phyloP scores from a whole-genome alignment of 2,888 invertebrate genomes.

The Osmoderma eremita region DNA sequence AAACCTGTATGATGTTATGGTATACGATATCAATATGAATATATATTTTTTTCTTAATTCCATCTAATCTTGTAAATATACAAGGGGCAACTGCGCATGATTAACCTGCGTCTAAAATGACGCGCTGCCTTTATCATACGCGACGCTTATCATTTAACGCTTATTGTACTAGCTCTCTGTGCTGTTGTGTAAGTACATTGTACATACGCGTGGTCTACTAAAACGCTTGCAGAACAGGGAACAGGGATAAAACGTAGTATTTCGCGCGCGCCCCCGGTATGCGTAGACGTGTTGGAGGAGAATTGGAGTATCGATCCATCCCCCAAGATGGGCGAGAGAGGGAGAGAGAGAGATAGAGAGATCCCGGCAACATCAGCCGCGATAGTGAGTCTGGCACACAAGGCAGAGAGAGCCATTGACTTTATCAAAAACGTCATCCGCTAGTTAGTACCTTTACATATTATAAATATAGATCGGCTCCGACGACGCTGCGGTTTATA shows the following conservation, averaged over 20 bases:
- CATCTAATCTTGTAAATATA: neutral
- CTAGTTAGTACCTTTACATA: slow-evolving; percentile 2
- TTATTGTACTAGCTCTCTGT: neutral
- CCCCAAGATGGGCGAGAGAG: neutral
- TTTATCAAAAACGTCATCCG: slow-evolving; percentile 30
- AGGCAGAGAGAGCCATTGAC: slow-evolving; percentile 9
- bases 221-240: neutral
- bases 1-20: neutral
- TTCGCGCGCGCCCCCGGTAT: too few relatives aligned
- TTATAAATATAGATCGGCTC: slow-evolving; percentile 33
- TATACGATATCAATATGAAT: neutral
- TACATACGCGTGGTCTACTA: neutral
- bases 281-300: too few relatives aligned
- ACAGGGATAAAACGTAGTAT: too few relatives aligned
- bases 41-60: neutral
- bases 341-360: too few relatives aligned
- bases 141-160: neutral
- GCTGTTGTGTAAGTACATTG: too few relatives aligned
- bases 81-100: slow-evolving; percentile 34
- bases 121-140: too few relatives aligned
- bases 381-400: neutral
- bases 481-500: slow-evolving; percentile 34
- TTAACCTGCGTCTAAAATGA: slow-evolving; percentile 56
- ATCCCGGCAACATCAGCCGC: too few relatives aligned
- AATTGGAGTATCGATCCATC: too few relatives aligned